These are phyloP conservation scores for Paradoxurus hermaphroditus DNA, from an alignment of 2,113 vertebrate genomes.

Conservation along the genomic window DNA sequence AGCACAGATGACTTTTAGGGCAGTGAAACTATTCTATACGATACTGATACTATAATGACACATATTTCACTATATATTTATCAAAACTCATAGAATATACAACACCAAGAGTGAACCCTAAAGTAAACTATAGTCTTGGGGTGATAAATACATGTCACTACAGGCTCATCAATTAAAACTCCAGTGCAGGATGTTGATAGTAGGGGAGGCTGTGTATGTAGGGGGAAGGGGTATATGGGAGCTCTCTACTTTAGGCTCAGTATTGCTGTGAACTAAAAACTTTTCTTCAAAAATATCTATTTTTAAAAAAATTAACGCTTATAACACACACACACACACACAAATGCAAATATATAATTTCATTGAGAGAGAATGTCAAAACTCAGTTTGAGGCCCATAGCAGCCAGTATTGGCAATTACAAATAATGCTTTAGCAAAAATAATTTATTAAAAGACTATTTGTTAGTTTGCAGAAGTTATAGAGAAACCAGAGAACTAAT, in stretches of 20 bases:
- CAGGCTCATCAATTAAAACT: neutral
- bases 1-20: neutral
- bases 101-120: neutral
- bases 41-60: neutral
- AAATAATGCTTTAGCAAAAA: neutral
- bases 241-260: neutral
- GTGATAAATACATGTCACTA: neutral
- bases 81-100: neutral
- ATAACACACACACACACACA: neutral
- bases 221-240: neutral
- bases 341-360: neutral
- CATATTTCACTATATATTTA: neutral
- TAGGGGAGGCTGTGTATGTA: neutral
- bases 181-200: neutral
- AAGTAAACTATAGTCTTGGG: neutral
- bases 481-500: neutral
- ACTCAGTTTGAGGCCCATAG: neutral
- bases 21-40: neutral
- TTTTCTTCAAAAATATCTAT: neutral
- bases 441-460: neutral
- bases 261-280: neutral
- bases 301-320: neutral
- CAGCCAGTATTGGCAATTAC: neutral
- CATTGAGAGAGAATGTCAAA: neutral
- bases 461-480: neutral